Evolutionary conservation across 1,140 invertebrate genomes (phyloP), one percentile per base, ranked within the genome.

Genomic region (Caenorhabditis briggsae): DNA sequence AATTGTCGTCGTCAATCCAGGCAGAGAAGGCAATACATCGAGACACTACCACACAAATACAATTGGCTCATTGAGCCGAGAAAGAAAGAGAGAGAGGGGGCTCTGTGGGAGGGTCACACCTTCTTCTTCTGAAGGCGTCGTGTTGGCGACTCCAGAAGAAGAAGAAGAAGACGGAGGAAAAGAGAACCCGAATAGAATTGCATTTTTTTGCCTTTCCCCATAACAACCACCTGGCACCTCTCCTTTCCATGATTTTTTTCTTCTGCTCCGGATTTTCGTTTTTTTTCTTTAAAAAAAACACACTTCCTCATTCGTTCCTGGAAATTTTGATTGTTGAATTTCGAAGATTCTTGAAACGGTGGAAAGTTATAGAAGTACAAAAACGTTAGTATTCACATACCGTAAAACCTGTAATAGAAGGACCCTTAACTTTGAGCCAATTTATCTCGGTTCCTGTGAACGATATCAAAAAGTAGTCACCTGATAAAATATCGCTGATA

Each of bases 181-280:
- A 53, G 50, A 53, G 50, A 53, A 53, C 20, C 25, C 59, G 59
- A 64, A 64, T 25, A 23, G 23, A 64, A 64, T 70, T 46, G 33
- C 64, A 70, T 70, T 70, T 70, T 5, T 43, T 46, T 33, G 43
- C 43, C 14, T 61, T 23, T 53, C 50, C 20, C 64, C 41, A 70
- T 70, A 70, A 70, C 64, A 70, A 70, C 64, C 64, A 70, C 64
- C 64, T 70, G 64, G 41, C 33, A 8, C 33, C 41, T 64, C 41
- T 70, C 59, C 12, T 0, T 33, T 61, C 59, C 25, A n/a, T n/a
- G 56, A 20, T 58, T 58, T 58, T n/a, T 58, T 58, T 58, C n/a
- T 58, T 58, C 20, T n/a, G 8, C n/a, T 58, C n/a, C 50, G 50
- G 16, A 14, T 53, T 58, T 8, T 58, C 56, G 8, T n/a, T n/a